These are phyloP conservation scores for Chromoteleia sp. DNA, from an alignment of 2,888 invertebrate species.

Conservation along the genomic window DNA sequence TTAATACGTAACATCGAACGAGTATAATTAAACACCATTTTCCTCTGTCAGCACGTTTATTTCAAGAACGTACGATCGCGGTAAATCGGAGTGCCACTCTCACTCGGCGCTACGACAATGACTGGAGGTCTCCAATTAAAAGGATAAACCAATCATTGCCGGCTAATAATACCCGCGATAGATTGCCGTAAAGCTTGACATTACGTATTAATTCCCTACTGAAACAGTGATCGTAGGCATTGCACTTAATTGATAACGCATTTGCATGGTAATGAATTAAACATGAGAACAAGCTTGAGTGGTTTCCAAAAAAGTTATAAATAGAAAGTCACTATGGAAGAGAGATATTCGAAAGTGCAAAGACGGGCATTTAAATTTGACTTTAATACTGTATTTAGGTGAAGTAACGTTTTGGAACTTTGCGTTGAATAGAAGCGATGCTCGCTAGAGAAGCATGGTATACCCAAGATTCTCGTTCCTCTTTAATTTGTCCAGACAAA, in stretches of 20 bases:
- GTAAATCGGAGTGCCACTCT: conserved; percentile 25
- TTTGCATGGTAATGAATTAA: conserved; percentile 49
- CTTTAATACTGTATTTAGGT: no score
- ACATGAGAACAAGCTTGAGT: conserved; percentile 20
- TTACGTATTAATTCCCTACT: conserved; percentile 41
- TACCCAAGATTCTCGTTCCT: no score
- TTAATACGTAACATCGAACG: conserved; percentile 13
- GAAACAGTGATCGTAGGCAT: conserved; percentile 34
- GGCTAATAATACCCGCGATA: conserved; percentile 36
- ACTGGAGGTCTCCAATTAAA: conserved; percentile 53
- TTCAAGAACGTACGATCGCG: conserved; percentile 3
- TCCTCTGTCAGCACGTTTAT: conserved; percentile 18
- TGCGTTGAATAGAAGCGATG: no score
- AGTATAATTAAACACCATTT: conserved; percentile 39
- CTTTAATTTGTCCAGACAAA: no score
- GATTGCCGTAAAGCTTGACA: conserved; percentile 30
- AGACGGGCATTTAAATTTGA: background rate
- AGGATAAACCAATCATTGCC: conserved; percentile 54
- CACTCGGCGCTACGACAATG: conserved; percentile 24
- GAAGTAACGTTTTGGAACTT: no score
- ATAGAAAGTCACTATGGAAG: conserved; percentile 13
- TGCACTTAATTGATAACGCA: conserved; percentile 42
- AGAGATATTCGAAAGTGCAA: conserved; percentile 1
- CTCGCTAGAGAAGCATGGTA: no score
- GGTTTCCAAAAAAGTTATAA: conserved; percentile 27